Conservation (phyloP, 2,797 vertebrate species). For the Oreonectes daqikongensis region DNA sequence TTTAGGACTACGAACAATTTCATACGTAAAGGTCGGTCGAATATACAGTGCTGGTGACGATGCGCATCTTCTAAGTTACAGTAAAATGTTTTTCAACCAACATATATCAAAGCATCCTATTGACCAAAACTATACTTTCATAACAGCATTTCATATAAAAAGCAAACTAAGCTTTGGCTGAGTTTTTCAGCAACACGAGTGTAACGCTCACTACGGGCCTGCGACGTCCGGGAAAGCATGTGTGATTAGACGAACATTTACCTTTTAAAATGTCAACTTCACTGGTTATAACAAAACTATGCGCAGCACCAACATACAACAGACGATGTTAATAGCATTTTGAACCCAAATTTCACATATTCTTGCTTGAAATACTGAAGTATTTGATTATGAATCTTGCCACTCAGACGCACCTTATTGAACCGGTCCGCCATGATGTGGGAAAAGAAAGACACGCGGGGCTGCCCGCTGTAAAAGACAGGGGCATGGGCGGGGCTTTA, state of each 20-base stretch:
- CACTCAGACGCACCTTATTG: constrained; percentile 76
- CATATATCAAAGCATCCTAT: too few species aligned
- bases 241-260: background rate
- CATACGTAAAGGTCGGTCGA: too few species aligned
- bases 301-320: too few species aligned
- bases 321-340: background rate
- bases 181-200: background rate
- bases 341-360: background rate
- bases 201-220: constrained; percentile 23
- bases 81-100: too few species aligned
- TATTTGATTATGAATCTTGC: background rate
- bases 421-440: constrained; percentile 85
- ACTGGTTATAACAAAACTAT: background rate
- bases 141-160: background rate
- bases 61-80: too few species aligned
- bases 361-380: background rate
- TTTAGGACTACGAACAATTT: too few species aligned
- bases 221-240: background rate
- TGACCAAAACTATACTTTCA: background rate
- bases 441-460: constrained; percentile 82
- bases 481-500: constrained; percentile 66
- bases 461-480: constrained; percentile 73
- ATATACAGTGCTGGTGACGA: too few species aligned
- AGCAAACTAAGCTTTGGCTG: background rate
- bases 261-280: background rate